Evolutionary conservation across 1,140 invertebrate genomes (phyloP).

Genomic region (Achatina immaculata): DNA sequence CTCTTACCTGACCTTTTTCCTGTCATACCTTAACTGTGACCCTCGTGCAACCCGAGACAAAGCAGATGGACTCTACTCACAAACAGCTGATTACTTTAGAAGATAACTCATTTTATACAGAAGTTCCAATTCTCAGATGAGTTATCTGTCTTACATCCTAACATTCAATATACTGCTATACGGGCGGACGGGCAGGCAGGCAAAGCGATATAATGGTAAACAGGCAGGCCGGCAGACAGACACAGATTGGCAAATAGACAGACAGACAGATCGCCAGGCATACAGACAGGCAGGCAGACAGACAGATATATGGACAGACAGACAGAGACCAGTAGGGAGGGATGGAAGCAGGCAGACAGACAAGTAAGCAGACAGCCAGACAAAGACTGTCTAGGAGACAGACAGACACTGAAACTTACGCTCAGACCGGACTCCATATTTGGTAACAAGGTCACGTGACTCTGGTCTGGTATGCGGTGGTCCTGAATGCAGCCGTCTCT

Average conservation of each 20-base stretch:
- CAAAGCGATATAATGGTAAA: too few species aligned
- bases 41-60: too few species aligned
- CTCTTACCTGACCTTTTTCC: too few species aligned
- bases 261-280: not conserved
- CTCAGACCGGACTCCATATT: conserved; percentile 34
- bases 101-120: too few species aligned
- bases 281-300: not conserved
- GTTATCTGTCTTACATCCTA: too few species aligned
- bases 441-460: conserved; percentile 33
- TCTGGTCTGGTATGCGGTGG: conserved; percentile 29
- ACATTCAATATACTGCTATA: too few species aligned
- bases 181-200: not conserved
- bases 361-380: not conserved
- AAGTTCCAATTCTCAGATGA: too few species aligned
- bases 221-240: not conserved
- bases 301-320: not conserved
- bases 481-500: conserved; percentile 22
- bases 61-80: too few species aligned
- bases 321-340: not conserved
- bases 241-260: too few species aligned
- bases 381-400: not conserved
- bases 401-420: conserved; percentile 1
- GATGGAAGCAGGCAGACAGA: not conserved
- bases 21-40: too few species aligned
- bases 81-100: too few species aligned